Base-by-base conservation (phyloP, 2,113 vertebrate genomes). In the Alligator mississippiensis region DNA sequence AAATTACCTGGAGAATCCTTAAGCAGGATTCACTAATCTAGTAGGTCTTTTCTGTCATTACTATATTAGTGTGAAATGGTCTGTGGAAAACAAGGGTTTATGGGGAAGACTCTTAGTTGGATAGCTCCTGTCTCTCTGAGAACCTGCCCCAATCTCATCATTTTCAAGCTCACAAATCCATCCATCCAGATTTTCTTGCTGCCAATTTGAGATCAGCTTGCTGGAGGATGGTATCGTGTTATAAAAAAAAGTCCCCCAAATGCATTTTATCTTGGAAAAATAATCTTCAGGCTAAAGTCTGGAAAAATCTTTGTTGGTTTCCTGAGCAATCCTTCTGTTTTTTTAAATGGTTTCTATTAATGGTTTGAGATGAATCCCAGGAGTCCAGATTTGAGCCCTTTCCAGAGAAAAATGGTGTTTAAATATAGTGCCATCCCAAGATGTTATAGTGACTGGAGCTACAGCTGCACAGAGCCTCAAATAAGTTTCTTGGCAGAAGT, bases 301-400 rank as follows among this genome's bases (percentile, higher is more conserved):
- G 70, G 76, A 22, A 17, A 60, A 38, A 76, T 63, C 66, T 64
- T 5, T 55, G 28, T 86, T 92, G 92, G 91, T 96, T 97, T 96
- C 94, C 94, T 94, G 93, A 77, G 92, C 94, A 96, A 59, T 86
- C 84, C 86, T 75, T 94, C 84, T 97, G 96, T 96, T 97, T 96
- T 94, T 90, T 4, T 94, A 95, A 94, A 78, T 96, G 97, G 90
- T 96, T 97, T 90, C 60, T 92, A 84, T 96, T 94, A 96, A 89
- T 60, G 96, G 77, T 91, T 96, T 86, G 93, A 95, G 93, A 86
- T 84, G 89, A 96, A 96, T 95, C 91, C 92, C 94, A 95, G 88
- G 94, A 96, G 96, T 97, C 90, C 63, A 87, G 58, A 88, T 76
- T 38, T 30, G 93, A 91, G 15, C 55, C 30, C 90, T 86, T 84